Evolutionary conservation across 2,888 invertebrate genomes (phyloP), one percentile per base, ranked within the genome.

Genomic region (Tinea pellionella): DNA sequence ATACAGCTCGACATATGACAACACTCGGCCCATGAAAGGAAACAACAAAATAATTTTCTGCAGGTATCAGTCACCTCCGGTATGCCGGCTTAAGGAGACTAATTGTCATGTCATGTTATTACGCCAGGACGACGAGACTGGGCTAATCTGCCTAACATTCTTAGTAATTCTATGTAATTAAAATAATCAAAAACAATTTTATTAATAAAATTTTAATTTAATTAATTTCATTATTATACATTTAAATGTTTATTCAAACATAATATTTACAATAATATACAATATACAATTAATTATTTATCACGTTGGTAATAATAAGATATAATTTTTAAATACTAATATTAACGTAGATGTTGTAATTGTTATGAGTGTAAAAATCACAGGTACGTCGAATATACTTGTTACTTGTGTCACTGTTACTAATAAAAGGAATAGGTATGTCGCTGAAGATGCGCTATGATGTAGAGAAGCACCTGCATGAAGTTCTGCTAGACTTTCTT

Each of bases 401-500:
- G 53, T 19, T 24, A 53, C 1, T 12, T 24, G 24, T 12, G 11
- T 24, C 9, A 53, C 9, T 2, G 18, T 53, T 12, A 53, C 9
- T 18, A 53, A n/a, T 12, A 53, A 18, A 9, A 53, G 4, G 4
- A 53, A 53, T 8, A 24, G 12, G 12, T 29, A 9, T 1, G 32
- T 57, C 6, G 57, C 6, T 24, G 55, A 65, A 29, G 77, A 67
- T n/a, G 80, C 73, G 1, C 75, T 47, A 41, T 32, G 73, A 12
- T 74, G 73, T 8, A 71, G 67, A 1, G 74, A 67, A 56, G 73
- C 71, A 0, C 77, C 77, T 16, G 86, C 87, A 67, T 88, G 88
- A 1, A 88, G 77, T 63, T 88, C 88, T 0, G 88, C 88, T 60
- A 88, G 78, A 67, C 88, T 88, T 80, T 88, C 85, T 86, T 78